Evolutionary conservation across 2,113 vertebrate genomes (phyloP).

Genomic region (Xenopus laevis): DNA sequence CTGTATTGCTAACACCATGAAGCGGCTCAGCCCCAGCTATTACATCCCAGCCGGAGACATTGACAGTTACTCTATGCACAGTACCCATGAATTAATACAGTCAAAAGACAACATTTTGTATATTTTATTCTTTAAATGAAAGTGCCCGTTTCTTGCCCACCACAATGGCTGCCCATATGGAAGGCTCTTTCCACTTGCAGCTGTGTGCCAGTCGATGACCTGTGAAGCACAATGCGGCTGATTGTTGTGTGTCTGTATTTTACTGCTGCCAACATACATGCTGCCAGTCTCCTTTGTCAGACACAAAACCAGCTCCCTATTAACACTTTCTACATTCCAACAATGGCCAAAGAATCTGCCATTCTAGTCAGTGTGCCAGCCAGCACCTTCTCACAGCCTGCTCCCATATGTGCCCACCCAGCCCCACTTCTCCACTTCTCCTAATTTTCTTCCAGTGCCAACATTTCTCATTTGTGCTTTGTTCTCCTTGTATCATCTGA

Average conservation of each 20-base stretch:
- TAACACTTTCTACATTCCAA: constrained; percentile 7
- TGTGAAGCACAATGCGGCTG: constrained; percentile 6
- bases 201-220: constrained; percentile 6
- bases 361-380: constrained; percentile 23
- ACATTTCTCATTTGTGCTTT: too few species aligned
- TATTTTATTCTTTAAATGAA: too few species aligned
- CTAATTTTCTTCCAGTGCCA: constrained; percentile 6
- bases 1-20: too few species aligned
- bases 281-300: constrained; percentile 15
- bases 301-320: constrained; percentile 12
- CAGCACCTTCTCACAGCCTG: constrained; percentile 11
- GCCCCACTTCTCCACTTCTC: constrained; percentile 8
- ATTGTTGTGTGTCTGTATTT: constrained; percentile 9
- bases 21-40: too few species aligned
- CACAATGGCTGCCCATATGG: constrained; percentile 22
- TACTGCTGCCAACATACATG: constrained; percentile 24
- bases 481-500: too few species aligned
- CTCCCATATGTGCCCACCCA: constrained; percentile 21
- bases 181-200: constrained; percentile 17
- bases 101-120: too few species aligned
- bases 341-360: constrained; percentile 14
- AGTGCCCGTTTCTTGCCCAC: not conserved
- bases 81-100: too few species aligned
- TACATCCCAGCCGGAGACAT: too few species aligned
- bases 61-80: too few species aligned